Evolutionary conservation across 2,888 invertebrate species (phyloP).

Genomic region (Ichneumoninae sp.): DNA sequence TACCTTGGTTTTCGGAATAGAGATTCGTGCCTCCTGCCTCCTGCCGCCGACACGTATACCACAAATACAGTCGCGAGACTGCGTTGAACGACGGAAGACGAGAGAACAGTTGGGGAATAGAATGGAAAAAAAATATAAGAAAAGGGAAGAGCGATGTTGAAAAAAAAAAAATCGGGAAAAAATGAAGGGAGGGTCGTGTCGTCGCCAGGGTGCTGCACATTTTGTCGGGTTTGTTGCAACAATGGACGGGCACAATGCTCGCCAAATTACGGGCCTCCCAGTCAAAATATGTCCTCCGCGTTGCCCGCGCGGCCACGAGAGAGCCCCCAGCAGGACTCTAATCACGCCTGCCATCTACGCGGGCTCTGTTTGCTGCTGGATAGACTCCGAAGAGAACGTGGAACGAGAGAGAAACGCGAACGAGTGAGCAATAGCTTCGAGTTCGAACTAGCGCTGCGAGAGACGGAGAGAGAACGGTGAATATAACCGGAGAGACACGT

Average conservation of each 20-base stretch:
- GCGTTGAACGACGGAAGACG: constrained; percentile 30
- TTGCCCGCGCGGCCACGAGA: constrained; percentile 26
- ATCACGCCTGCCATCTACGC: constrained; percentile 72
- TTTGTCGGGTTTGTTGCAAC: constrained; percentile 73
- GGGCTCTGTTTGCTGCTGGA: constrained; percentile 48
- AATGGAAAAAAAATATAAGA: constrained; percentile 25
- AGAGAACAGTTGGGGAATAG: constrained; percentile 28
- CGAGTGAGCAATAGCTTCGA: constrained; percentile 46
- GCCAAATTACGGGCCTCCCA: constrained; percentile 81
- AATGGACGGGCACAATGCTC: constrained; percentile 78
- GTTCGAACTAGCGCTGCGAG: constrained; percentile 8
- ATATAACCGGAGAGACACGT: constrained; percentile 49
- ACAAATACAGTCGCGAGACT: constrained; percentile 54
- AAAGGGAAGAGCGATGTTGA: constrained; percentile 18
- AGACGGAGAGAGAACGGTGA: constrained; percentile 46
- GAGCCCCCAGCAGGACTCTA: constrained; percentile 62
- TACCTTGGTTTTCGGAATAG: not conserved
- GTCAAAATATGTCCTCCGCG: constrained; percentile 80
- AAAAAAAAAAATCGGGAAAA: constrained; percentile 44
- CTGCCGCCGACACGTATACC: constrained; percentile 44
- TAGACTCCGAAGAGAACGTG: constrained; percentile 22
- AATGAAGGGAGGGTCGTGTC: constrained; percentile 56
- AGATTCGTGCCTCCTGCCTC: constrained; percentile 14
- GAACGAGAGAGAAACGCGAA: constrained; percentile 4
- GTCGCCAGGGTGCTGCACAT: constrained; percentile 59